Evolutionary conservation across 1,140 invertebrate species (phyloP), one percentile per base, ranked within the genome.

Genomic region (Drosophila fuyamai): DNA sequence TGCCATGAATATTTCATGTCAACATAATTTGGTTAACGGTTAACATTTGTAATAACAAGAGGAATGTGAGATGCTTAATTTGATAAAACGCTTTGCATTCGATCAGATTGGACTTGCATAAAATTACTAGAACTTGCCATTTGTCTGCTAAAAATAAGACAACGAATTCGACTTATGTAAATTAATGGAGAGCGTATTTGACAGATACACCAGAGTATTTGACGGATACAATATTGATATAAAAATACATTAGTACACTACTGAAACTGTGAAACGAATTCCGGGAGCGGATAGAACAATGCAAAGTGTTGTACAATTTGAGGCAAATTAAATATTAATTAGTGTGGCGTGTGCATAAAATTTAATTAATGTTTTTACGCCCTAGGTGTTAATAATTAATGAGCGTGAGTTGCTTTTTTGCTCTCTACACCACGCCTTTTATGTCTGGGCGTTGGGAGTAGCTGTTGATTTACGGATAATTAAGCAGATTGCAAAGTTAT

Each of bases 321-420:
- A 80, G 68, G 68, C 60, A 70, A 68, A 89, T 89, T 84, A 84
- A 84, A 78, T 72, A 77, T 80, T 89, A 88, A 88, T 88, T 89
- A 83, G 63, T 62, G 43, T 78, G 72, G 79, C 73, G 68, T 88
- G 83, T 88, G 65, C 66, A 89, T 84, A 63, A 62, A 60, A 71
- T 50, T 78, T 83, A 89, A 88, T 88, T 89, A 83, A 71, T 73
- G 76, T 67, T 82, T 73, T 89, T 71, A 71, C 84, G 84, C 84
- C 80, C 61, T 77, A 67, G 83, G 83, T 83, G 83, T 74, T 80
- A 88, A 88, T 88, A 73, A 76, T 82, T 70, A 73, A 79, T 76
- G 67, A 73, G 50, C 46, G 43, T 85, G 70, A 65, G 81, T 62
- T 41, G 58, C 56, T 46, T 38, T 72, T 55, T 29, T 40, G 16